These are phyloP conservation scores for Entomobrya multifasciata DNA, from an alignment of 2,888 invertebrate genomes.

Conservation along the genomic window DNA sequence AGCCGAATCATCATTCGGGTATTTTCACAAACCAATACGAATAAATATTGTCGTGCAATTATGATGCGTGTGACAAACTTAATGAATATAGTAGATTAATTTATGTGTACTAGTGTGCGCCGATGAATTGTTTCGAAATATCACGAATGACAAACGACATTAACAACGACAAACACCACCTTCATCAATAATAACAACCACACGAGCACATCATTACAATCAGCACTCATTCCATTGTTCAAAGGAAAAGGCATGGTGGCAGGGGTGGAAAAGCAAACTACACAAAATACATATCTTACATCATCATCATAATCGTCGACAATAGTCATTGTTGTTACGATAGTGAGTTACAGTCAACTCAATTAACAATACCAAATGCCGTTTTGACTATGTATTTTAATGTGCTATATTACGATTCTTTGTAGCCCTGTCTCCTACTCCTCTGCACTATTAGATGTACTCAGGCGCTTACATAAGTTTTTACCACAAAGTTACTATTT, in stretches of 20 bases:
- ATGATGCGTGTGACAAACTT: conserved; percentile 61
- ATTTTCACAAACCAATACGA: conserved; percentile 32
- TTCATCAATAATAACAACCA: background rate
- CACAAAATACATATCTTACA: conserved; percentile 37
- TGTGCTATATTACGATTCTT: conserved; percentile 2
- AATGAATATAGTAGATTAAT: conserved; percentile 60
- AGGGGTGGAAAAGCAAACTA: background rate
- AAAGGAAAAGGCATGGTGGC: conserved; percentile 6
- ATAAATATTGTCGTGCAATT: background rate
- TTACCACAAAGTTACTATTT: background rate
- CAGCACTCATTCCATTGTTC: conserved; percentile 48
- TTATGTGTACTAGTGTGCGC: conserved; percentile 46
- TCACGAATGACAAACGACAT: conserved; percentile 24
- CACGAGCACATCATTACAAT: conserved; percentile 57
- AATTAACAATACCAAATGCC: conserved; percentile 14
- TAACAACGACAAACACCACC: background rate
- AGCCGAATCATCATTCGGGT: conserved; percentile 8
- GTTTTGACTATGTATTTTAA: background rate
- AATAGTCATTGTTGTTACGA: background rate
- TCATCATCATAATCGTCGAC: background rate
- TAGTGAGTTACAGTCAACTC: conserved; percentile 1
- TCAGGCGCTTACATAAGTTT: background rate
- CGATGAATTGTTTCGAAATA: conserved; percentile 58
- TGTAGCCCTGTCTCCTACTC: background rate
- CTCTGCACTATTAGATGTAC: conserved; percentile 4